Evolutionary conservation across 2,113 vertebrate species (phyloP).

Genomic region (Picathartes gymnocephalus): DNA sequence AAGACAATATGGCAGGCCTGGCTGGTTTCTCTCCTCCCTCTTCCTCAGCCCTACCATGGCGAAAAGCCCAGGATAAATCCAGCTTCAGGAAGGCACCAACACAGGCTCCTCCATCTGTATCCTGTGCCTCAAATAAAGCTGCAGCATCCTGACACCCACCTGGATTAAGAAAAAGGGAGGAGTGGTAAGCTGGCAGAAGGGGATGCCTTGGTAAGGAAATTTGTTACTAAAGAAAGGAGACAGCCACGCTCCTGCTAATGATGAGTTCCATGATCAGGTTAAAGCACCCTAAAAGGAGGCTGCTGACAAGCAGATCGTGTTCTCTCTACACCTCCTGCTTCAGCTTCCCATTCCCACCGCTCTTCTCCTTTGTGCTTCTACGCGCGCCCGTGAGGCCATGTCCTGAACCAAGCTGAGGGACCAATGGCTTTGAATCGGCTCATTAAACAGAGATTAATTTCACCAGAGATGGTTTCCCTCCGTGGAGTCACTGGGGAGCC

Average conservation of each 20-base stretch:
- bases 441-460: not conserved
- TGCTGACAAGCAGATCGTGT: not conserved
- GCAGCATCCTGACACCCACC: not conserved
- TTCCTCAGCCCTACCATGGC: not conserved
- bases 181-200: not conserved
- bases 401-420: not conserved
- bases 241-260: not conserved
- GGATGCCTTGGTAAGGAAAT: not conserved
- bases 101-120: not conserved
- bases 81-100: not conserved
- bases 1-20: not conserved
- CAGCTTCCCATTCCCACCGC: accelerated
- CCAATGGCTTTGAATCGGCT: accelerated
- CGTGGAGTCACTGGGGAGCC: not conserved
- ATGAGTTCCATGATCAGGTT: not conserved
- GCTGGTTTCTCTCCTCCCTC: not conserved
- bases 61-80: not conserved
- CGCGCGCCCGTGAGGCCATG: accelerated
- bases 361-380: not conserved
- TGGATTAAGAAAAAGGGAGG: not conserved
- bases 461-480: not conserved
- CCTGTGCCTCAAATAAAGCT: not conserved
- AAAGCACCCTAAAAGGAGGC: not conserved
- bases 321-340: not conserved
- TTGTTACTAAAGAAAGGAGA: not conserved